A percentile compares a stretch with the other conserved stretches of the same genome.
Evolutionary conservation across 2,797 vertebrate genomes (phyloP).

Genomic region (Myioborus miniatus): DNA sequence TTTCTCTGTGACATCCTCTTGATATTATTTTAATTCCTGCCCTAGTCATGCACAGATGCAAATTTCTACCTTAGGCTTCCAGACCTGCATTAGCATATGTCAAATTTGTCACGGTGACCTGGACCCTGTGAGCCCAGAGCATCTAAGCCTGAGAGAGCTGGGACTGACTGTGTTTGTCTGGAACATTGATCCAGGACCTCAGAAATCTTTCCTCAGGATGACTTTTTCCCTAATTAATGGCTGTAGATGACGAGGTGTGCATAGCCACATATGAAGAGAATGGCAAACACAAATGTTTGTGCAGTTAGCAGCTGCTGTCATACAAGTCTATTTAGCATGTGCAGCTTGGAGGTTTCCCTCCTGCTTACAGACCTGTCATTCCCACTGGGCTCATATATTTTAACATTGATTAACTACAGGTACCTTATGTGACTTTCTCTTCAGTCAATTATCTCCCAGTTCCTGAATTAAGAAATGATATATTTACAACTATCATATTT

Average conservation of each 20-base stretch:
- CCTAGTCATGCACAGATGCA: background rate
- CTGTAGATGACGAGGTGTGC: fast-evolving
- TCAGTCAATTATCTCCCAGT: background rate
- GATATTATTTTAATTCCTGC: background rate
- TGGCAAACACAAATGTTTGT: background rate
- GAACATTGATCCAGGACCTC: background rate
- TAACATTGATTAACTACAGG: background rate
- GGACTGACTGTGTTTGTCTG: background rate
- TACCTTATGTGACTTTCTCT: background rate
- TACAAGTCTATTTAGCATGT: background rate
- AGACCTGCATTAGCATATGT: background rate
- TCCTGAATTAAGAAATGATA: background rate
- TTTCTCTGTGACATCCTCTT: background rate
- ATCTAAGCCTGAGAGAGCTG: fast-evolving
- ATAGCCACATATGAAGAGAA: background rate
- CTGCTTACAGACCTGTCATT: background rate
- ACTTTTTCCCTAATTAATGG: background rate
- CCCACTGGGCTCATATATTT: background rate
- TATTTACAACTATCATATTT: background rate
- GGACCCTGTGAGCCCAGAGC: background rate
- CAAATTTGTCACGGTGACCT: fast-evolving
- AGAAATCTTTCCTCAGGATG: background rate
- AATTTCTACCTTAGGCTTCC: background rate
- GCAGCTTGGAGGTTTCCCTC: background rate
- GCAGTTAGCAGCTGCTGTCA: background rate